These are phyloP conservation scores for Hoplodrina ambigua DNA, from an alignment of 2,888 invertebrate species.

Conservation along the genomic window DNA sequence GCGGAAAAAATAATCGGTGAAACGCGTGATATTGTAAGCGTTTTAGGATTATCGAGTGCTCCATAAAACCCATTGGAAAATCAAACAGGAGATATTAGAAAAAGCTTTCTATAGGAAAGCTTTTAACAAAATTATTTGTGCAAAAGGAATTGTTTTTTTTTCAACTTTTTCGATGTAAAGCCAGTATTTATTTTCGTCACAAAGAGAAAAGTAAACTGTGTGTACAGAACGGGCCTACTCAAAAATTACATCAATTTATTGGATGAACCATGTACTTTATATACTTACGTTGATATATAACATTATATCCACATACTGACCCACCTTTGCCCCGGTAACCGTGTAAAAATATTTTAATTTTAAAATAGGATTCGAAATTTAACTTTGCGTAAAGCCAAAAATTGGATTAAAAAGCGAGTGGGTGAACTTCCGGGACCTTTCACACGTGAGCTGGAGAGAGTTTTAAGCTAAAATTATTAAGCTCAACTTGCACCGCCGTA, in stretches of 20 bases:
- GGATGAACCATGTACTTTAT: background rate
- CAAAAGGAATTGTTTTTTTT: conserved; percentile 26
- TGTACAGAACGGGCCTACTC: background rate
- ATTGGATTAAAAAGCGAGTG: conserved; percentile 82
- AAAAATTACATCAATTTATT: conserved; percentile 26
- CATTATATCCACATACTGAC: background rate
- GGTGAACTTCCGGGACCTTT: conserved; percentile 81
- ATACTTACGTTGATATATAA: background rate
- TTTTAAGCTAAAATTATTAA: conserved; percentile 89
- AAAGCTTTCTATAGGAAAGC: conserved; percentile 32
- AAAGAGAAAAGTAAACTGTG: conserved; percentile 14
- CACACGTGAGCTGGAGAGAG: conserved; percentile 83
- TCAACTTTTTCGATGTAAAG: conserved; percentile 17
- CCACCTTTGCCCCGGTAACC: conserved; percentile 9
- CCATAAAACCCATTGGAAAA: conserved; percentile 49
- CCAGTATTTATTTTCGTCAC: conserved; percentile 27
- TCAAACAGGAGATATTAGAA: conserved; percentile 42
- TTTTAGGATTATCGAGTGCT: conserved; percentile 45
- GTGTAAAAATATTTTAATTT: conserved; percentile 50
- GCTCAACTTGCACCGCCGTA: conserved; percentile 80
- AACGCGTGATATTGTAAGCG: conserved; percentile 51
- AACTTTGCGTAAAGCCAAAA: conserved; percentile 72
- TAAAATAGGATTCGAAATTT: conserved; percentile 63
- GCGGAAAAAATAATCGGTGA: conserved; percentile 39
- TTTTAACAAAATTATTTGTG: conserved; percentile 54